Evolutionary conservation across 2,888 invertebrate species (phyloP).

Genomic region (Ormyrus nitidulus): DNA sequence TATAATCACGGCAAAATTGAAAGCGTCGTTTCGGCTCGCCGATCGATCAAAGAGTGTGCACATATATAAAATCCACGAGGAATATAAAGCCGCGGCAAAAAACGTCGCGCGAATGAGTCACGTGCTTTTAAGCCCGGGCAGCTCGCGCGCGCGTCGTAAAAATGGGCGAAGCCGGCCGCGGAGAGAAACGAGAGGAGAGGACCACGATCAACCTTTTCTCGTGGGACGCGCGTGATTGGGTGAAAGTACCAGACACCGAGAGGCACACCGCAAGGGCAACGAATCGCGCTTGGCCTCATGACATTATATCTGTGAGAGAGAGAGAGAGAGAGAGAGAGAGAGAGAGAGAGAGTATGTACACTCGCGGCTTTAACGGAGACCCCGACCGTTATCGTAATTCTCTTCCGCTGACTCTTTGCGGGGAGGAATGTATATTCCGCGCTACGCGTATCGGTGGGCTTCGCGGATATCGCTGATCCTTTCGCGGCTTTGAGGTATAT

Average conservation of each 20-base stretch:
- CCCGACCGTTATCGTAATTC: constrained; percentile 56
- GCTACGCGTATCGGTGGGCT: too few relatives aligned
- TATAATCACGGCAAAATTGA: constrained; percentile 1
- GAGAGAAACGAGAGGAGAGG: background rate
- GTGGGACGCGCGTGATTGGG: constrained; percentile 56
- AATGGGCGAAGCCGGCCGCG: background rate
- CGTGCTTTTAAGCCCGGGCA: background rate
- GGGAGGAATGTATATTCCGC: too few relatives aligned
- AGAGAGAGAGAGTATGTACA: constrained; percentile 28
- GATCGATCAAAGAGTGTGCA: constrained; percentile 20
- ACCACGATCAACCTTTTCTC: constrained; percentile 19
- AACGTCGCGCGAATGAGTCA: constrained; percentile 17
- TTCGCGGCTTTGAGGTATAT: too few relatives aligned
- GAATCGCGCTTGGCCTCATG: constrained; percentile 59
- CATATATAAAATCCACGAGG: background rate
- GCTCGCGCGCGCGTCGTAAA: too few relatives aligned
- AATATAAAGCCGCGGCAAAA: background rate
- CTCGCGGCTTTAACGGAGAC: constrained; percentile 49
- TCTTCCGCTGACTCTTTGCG: constrained; percentile 42
- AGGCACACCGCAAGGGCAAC: constrained; percentile 60
- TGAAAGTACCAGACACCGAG: constrained; percentile 60
- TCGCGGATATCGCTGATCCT: too few relatives aligned
- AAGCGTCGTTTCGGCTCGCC: background rate
- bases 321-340: constrained; percentile 39
- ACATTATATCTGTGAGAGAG: constrained; percentile 51